These are phyloP conservation scores for Branchinecta lynchi DNA, from an alignment of 1,140 invertebrate species.

Conservation along the genomic window DNA sequence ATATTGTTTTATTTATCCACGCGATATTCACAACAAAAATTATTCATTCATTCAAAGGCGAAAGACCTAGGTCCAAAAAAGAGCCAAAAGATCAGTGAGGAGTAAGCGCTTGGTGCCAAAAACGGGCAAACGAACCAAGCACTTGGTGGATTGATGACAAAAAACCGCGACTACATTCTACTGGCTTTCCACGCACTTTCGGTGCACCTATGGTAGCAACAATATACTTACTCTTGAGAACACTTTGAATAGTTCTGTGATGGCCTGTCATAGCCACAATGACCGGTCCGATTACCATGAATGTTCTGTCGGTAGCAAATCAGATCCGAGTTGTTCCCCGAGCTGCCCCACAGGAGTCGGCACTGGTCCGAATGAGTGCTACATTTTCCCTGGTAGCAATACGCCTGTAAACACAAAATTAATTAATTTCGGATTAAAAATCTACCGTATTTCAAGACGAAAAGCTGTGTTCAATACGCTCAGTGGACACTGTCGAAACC, in stretches of 20 bases:
- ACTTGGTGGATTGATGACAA: no score
- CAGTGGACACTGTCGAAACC: no score
- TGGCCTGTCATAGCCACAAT: conserved; percentile 78
- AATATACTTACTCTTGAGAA: conserved; percentile 42
- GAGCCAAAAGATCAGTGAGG: no score
- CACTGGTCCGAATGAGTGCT: conserved; percentile 83
- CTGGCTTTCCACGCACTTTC: no score
- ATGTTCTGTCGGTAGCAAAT: conserved; percentile 78
- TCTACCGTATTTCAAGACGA: neutral
- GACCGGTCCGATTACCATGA: conserved; percentile 69
- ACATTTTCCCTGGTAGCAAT: conserved; percentile 81
- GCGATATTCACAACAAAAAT: no score
- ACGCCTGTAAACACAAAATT: conserved; percentile 43
- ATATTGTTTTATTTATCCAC: no score
- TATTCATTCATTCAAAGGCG: no score
- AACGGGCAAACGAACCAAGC: no score
- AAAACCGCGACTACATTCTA: no score
- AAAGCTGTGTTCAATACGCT: neutral
- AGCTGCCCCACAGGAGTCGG: conserved; percentile 81
- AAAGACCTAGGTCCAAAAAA: no score
- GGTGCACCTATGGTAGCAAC: neutral
- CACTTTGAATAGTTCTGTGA: conserved; percentile 58
- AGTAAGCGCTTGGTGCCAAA: no score
- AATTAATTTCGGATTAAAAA: neutral
- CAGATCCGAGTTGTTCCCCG: conserved; percentile 62